These are phyloP conservation scores for Phyto melanocephala DNA, from an alignment of 2,888 invertebrate species.

Conservation along the genomic window DNA sequence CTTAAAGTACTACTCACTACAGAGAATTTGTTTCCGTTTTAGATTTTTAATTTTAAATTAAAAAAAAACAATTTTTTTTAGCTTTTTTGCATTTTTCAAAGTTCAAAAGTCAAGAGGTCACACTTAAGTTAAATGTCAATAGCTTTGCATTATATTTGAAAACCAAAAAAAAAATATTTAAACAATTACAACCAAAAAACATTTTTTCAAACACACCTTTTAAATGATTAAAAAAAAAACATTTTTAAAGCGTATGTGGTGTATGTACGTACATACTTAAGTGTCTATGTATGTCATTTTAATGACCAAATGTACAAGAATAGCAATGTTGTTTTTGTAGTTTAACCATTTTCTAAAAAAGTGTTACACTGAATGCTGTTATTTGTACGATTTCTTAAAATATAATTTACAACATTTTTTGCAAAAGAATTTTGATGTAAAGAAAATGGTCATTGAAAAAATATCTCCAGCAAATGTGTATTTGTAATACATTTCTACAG, in stretches of 20 bases:
- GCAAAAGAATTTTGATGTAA: background rate
- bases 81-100: conserved; percentile 1
- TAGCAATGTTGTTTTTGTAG: background rate
- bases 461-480: background rate
- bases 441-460: background rate
- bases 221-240: background rate
- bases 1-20: background rate
- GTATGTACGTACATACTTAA: no score
- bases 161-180: conserved; percentile 4
- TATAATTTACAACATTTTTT: background rate
- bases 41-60: background rate
- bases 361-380: background rate
- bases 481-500: no score
- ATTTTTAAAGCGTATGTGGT: background rate
- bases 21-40: conserved; percentile 30
- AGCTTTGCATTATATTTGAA: background rate
- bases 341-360: background rate
- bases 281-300: no score
- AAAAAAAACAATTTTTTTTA: background rate
- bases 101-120: conserved; percentile 56
- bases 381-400: background rate
- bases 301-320: background rate
- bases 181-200: background rate
- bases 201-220: conserved; percentile 13
- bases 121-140: conserved; percentile 44